Percentiles rank a stretch among this genome's conserved stretches.
phyloP scores from a whole-genome alignment of 2,888 invertebrate genomes.

The Augochlorella aurata region DNA sequence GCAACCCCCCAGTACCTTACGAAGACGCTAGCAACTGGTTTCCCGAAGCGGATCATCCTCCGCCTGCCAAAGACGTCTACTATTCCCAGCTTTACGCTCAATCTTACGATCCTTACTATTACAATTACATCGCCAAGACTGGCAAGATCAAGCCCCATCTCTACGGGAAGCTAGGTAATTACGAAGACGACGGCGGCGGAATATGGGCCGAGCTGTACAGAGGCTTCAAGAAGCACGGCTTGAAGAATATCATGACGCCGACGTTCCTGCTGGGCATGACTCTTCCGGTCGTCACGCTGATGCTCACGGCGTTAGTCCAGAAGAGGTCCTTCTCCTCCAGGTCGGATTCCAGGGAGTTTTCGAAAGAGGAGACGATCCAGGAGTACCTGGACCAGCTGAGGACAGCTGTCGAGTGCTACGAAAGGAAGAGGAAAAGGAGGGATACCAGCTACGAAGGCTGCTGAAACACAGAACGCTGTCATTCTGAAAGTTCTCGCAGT shows the following conservation, averaged over 20 bases:
- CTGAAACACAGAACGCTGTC: conserved; percentile 20
- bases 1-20: conserved; percentile 65
- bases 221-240: conserved; percentile 77
- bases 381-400: conserved; percentile 72
- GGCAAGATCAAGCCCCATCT: conserved; percentile 77
- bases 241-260: conserved; percentile 79
- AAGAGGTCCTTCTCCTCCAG: conserved; percentile 73
- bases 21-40: conserved; percentile 73
- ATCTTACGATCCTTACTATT: conserved; percentile 79
- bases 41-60: conserved; percentile 65
- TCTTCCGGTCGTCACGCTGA: conserved; percentile 76
- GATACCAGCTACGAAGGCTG: conserved; percentile 48
- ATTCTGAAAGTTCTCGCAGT: not conserved
- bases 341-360: conserved; percentile 64
- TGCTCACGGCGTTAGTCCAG: conserved; percentile 76
- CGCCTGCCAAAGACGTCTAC: conserved; percentile 70
- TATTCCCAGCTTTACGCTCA: conserved; percentile 78
- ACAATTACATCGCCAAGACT: conserved; percentile 78
- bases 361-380: conserved; percentile 66
- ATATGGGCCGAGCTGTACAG: conserved; percentile 74
- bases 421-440: conserved; percentile 41
- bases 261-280: conserved; percentile 77
- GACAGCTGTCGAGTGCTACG: conserved; percentile 71
- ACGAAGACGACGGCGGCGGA: conserved; percentile 68
- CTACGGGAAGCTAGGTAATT: conserved; percentile 75